Base-by-base conservation (phyloP, 2,797 vertebrate genomes). In the Austrolebias charrua region DNA sequence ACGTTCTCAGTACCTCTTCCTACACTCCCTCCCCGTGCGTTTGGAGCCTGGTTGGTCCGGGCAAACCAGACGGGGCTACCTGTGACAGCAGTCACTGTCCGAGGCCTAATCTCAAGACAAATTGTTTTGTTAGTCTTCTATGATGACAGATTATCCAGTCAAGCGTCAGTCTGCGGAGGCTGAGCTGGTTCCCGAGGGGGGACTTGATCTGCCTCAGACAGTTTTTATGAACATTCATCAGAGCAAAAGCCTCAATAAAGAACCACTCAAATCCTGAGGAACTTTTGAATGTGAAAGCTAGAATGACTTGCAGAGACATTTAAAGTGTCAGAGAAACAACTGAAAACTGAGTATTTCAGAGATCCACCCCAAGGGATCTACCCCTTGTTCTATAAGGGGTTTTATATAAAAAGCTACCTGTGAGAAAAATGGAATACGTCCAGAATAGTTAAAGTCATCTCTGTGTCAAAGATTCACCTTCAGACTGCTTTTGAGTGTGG, bases 1-100 rank as follows among this genome's bases (percentile, higher is more conserved):
- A 94, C 92, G 55, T 75, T 68, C 82, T 89, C 75, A 70, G 85
- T 85, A 80, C 79, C 76, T 69, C 76, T 75, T 76, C 79, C 73
- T 79, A 75, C 86, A 76, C 74, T 81, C 78, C 79, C 80, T 78
- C 84, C 46, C 69, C 70, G 66, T 55, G 60, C 71, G 64, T 73
- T 78, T 75, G 55, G 64, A 83, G 83, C 66, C 55, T 60, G 60
- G 71, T 75, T 69, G 51, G 79, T 86, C 80, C 71, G 75, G 78
- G 78, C 65, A 69, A 81, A 86, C 79, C 70, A 82, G 74, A 76
- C 31, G 19, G 18, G 66, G 57, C 60, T 72, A 82, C 80, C 65
- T 80, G 75, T 77, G 76, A 79, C 66, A 63, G 56, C 70, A 61
- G 57, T 69, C 72, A 81, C 79, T 69, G 73, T 79, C 78, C 69